A percentile compares a stretch with the other conserved stretches of the same genome.
phyloP scores from a whole-genome alignment of 2,888 invertebrate genomes.

The Liopterus haemorrhoidalis region DNA sequence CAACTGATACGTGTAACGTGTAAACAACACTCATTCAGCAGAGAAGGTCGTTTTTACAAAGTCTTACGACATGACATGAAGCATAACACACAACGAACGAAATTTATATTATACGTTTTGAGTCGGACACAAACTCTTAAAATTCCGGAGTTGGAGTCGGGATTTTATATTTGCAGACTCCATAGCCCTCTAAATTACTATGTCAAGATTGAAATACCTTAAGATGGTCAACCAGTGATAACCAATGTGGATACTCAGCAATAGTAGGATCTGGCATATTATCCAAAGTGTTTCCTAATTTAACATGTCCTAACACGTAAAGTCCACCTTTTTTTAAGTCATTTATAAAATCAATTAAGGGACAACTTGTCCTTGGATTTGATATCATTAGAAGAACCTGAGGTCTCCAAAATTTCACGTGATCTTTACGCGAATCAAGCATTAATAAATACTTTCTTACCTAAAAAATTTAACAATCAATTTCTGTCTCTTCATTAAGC shows the following conservation, averaged over 20 bases:
- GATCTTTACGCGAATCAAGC: constrained; percentile 92
- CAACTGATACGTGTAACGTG: too few relatives aligned
- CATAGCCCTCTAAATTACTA: too few relatives aligned
- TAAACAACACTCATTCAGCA: too few relatives aligned
- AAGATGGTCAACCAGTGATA: constrained; percentile 89
- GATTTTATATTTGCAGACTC: too few relatives aligned
- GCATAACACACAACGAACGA: too few relatives aligned
- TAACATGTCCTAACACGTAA: constrained; percentile 82
- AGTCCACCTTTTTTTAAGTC: constrained; percentile 93
- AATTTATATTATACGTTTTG: too few relatives aligned
- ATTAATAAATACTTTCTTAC: constrained; percentile 93
- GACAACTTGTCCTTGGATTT: constrained; percentile 83
- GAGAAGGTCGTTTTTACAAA: too few relatives aligned
- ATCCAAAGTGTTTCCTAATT: constrained; percentile 54
- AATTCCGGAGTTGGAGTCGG: too few relatives aligned
- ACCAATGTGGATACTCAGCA: constrained; percentile 81
- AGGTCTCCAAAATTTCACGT: constrained; percentile 99
- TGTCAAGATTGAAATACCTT: too few relatives aligned
- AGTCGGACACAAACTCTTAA: too few relatives aligned
- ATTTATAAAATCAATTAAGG: constrained; percentile 94
- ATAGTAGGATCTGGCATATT: constrained; percentile 62
- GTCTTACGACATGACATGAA: too few relatives aligned
- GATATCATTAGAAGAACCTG: constrained; percentile 90
- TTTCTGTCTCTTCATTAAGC: background rate
- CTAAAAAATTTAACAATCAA: constrained; percentile 42